Percentiles rank a stretch among this genome's conserved stretches.
These are phyloP conservation scores for Petrolisthes manimaculis DNA, from an alignment of 2,888 invertebrate species.

Conservation along the genomic window DNA sequence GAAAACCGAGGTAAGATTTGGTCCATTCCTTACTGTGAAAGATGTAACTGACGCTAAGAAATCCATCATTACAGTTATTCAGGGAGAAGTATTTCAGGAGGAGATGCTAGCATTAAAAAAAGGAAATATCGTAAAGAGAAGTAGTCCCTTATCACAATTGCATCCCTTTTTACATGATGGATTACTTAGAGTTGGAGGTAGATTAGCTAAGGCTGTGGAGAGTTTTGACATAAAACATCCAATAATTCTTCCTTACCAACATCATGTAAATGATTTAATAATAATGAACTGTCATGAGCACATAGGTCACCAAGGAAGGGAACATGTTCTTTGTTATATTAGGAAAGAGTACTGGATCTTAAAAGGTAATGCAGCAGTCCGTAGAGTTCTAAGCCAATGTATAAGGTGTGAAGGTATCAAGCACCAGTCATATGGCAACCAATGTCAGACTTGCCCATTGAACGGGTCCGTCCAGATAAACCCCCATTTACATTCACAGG, in stretches of 20 bases:
- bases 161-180: slow-evolving; percentile 4
- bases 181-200: slow-evolving; percentile 17
- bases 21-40: not conserved
- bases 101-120: not conserved
- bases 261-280: slow-evolving; percentile 7
- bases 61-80: not conserved
- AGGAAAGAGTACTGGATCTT: slow-evolving; percentile 14
- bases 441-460: slow-evolving; percentile 19
- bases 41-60: not conserved
- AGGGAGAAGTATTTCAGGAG: slow-evolving; percentile 1
- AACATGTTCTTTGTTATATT: not conserved
- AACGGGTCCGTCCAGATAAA: not conserved
- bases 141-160: not conserved
- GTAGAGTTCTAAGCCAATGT: not conserved
- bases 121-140: not conserved
- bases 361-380: not conserved
- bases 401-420: not conserved
- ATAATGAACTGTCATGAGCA: slow-evolving; percentile 14
- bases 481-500: slow-evolving; percentile 16
- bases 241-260: slow-evolving; percentile 12
- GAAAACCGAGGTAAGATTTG: not conserved
- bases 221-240: slow-evolving; percentile 5
- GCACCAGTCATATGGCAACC: slow-evolving; percentile 1
- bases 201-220: not conserved
- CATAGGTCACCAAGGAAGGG: slow-evolving; percentile 18